Conservation (phyloP, 2,797 vertebrate species). For the Lindbergichthys nudifrons region DNA sequence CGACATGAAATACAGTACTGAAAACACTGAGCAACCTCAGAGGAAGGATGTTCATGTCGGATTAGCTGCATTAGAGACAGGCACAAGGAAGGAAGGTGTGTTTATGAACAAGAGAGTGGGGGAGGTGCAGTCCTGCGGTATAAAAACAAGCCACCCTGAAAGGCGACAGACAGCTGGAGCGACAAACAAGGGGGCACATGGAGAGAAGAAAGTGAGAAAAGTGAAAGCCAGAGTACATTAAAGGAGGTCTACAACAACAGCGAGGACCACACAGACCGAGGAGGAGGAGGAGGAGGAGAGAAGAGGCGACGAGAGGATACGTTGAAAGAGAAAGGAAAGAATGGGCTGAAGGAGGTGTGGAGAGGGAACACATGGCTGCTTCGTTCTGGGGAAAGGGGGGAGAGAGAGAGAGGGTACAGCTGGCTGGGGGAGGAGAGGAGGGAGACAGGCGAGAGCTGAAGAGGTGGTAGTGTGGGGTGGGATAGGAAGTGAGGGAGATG, state of each 20-base stretch:
- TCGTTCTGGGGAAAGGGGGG: constrained; percentile 49
- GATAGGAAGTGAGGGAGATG: constrained; percentile 36
- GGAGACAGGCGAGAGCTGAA: constrained; percentile 34
- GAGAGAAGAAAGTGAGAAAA: constrained; percentile 46
- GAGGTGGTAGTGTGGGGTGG: constrained; percentile 10
- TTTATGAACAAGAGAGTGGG: constrained; percentile 23
- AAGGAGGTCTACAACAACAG: constrained; percentile 33
- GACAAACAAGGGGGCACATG: constrained; percentile 27
- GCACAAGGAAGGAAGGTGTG: constrained; percentile 13
- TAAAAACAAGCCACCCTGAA: constrained; percentile 25
- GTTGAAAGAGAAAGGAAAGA: constrained; percentile 49
- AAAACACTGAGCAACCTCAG: constrained; percentile 1
- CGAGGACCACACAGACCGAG: constrained; percentile 43
- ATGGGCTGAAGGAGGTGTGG: constrained; percentile 51
- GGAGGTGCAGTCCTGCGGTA: constrained; percentile 34
- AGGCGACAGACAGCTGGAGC: constrained; percentile 58
- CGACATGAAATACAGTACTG: neutral
- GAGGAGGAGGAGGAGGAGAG: neutral
- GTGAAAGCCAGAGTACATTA: constrained; percentile 43
- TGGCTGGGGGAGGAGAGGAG: constrained; percentile 63
- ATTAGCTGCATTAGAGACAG: constrained; percentile 6
- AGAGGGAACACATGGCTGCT: constrained; percentile 64
- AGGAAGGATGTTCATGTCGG: constrained; percentile 16
- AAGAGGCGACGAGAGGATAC: constrained; percentile 4
- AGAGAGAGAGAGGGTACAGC: constrained; percentile 63